Evolutionary conservation across 2,888 invertebrate species (phyloP), one percentile per base, ranked within the genome.

Genomic region (Cantharis rustica): DNA sequence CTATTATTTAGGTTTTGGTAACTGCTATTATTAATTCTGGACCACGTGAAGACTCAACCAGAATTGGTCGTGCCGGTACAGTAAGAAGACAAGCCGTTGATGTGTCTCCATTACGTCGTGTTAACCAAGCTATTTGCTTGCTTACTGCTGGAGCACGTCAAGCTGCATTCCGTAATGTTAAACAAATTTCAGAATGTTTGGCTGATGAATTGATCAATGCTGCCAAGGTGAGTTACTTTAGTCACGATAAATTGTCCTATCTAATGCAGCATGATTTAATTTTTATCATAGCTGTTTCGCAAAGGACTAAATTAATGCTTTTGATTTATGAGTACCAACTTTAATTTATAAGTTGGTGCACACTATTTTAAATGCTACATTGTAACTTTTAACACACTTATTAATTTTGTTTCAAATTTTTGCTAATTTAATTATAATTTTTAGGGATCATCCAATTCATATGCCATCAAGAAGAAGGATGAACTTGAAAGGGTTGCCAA

Each of bases 181-280:
- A 99, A 90, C 98, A 98, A 71, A 99, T 99, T 87, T 99, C 99
- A 79, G 99, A 99, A 90, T 99, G 99, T 90, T 92, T 99, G 86
- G 99, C 99, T 87, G 99, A 99, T 92, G 99, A 99, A 90, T 94
- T 99, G 76, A 99, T 99, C 89, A 99, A 99, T 88, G 99, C 99
- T 83, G 98, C 99, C 71, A 99, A 99, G 94, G 95, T 94, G 88
- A 76, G 13, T 31, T 69, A 3, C n/a, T 31, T 61, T 0, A 26
- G 26, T 27, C 64, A 23, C 9, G 23, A 23, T 9, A 23, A 23
- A n/a, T 26, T 68, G 87, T 87, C 87, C 87, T 85, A 81, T 84
- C 84, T 85, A 87, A 87, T 87, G 74, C 86, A 84, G 78, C 77
- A 73, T 79, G 82, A 81, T 79, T 75, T 76, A 77, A 72, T 66